A percentile compares a stretch with the other conserved stretches of the same genome.
phyloP scores from a whole-genome alignment of 2,888 invertebrate genomes.

The Dascillus cervinus region DNA sequence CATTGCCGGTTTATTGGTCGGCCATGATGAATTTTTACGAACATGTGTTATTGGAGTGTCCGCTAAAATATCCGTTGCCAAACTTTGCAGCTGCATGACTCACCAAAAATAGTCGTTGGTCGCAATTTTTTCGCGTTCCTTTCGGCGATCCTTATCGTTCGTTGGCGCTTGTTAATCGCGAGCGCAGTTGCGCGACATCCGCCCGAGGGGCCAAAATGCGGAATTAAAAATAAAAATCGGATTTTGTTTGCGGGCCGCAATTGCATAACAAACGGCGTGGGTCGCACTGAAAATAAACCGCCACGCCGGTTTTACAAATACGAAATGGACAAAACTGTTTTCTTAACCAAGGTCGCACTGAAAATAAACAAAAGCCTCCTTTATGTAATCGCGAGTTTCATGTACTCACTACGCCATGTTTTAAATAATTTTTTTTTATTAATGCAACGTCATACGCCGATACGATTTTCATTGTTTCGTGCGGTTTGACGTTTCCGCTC shows the following conservation, averaged over 20 bases:
- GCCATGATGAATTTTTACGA: constrained; percentile 7
- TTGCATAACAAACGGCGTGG: constrained; percentile 12
- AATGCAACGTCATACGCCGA: too few relatives aligned
- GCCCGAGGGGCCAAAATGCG: too few relatives aligned
- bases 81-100: constrained; percentile 13
- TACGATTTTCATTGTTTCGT: constrained; percentile 4
- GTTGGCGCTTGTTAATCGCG: too few relatives aligned
- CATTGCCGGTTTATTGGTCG: constrained; percentile 11
- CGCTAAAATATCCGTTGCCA: constrained; percentile 11
- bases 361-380: constrained; percentile 22
- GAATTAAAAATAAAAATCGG: too few relatives aligned
- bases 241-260: background rate
- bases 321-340: constrained; percentile 23
- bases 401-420: too few relatives aligned
- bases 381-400: too few relatives aligned
- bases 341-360: constrained; percentile 23
- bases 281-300: constrained; percentile 11
- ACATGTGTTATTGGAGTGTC: constrained; percentile 10
- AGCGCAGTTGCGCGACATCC: too few relatives aligned
- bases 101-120: constrained; percentile 4
- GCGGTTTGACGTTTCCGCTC: constrained; percentile 7
- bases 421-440: too few relatives aligned
- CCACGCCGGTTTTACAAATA: constrained; percentile 21
- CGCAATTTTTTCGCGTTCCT: too few relatives aligned
- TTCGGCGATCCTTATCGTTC: too few relatives aligned